Conservation (phyloP, 1,140 invertebrate species). For the Olivierus martensii region DNA sequence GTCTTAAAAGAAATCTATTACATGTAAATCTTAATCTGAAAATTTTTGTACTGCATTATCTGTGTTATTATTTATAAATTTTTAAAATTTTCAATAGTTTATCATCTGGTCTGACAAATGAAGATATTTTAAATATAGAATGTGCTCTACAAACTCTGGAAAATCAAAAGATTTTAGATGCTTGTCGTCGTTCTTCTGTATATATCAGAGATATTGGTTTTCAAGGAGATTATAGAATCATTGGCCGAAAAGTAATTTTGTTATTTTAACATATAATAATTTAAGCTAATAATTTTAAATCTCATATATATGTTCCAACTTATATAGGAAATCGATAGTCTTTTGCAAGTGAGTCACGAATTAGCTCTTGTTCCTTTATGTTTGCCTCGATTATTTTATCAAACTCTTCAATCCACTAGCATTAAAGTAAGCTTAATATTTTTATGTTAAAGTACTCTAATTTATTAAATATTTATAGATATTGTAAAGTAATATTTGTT, state of each 20-base stretch:
- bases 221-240: slow-evolving; percentile 11
- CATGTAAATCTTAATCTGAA: too few species aligned
- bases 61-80: not conserved
- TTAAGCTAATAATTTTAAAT: too few species aligned
- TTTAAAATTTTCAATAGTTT: not conserved
- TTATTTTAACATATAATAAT: too few species aligned
- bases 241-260: slow-evolving; percentile 6
- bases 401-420: slow-evolving; percentile 65
- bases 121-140: slow-evolving; percentile 13
- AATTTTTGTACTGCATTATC: too few species aligned
- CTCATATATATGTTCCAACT: too few species aligned
- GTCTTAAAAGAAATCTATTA: too few species aligned
- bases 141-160: slow-evolving; percentile 10
- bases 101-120: slow-evolving; percentile 5
- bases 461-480: too few species aligned
- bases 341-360: slow-evolving; percentile 49
- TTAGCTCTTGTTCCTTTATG: slow-evolving; percentile 49
- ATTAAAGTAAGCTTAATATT: slow-evolving; percentile 41
- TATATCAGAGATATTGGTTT: slow-evolving; percentile 11
- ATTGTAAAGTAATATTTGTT: too few species aligned
- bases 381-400: slow-evolving; percentile 75
- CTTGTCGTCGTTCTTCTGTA: slow-evolving; percentile 6
- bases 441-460: too few species aligned
- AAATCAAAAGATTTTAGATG: slow-evolving; percentile 13
- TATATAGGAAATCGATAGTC: slow-evolving; percentile 52